A percentile compares a stretch with the other conserved stretches of the same genome.
Evolutionary conservation across 2,797 vertebrate species (phyloP).

Genomic region (Numenius phaeopus): DNA sequence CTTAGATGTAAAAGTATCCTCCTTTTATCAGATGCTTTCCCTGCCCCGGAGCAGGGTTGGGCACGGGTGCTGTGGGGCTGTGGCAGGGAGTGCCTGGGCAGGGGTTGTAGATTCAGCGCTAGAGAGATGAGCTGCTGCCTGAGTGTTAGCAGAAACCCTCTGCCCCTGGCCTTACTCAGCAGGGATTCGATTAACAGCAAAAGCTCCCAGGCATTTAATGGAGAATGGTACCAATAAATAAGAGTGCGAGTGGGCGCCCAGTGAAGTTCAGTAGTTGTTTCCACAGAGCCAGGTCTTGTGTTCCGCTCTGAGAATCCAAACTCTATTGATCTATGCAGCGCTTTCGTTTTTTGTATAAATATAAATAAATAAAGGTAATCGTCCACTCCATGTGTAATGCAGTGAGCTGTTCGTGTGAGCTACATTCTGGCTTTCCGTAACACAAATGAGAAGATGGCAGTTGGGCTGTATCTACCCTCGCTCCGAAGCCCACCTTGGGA

Average conservation of each 20-base stretch:
- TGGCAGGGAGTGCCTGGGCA: neutral
- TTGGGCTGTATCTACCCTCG: neutral
- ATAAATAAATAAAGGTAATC: neutral
- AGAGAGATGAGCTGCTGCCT: neutral
- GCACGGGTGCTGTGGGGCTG: neutral
- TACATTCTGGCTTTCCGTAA: neutral
- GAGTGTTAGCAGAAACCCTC: neutral
- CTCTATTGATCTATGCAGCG: neutral
- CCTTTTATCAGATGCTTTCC: neutral
- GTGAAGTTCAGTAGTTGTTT: neutral
- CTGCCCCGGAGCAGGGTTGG: neutral
- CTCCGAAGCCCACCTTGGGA: neutral
- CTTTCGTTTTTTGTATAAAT: neutral
- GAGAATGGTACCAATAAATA: neutral
- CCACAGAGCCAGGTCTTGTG: neutral
- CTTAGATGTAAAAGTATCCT: rapidly evolving
- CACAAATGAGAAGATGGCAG: neutral
- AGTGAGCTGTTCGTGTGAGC: neutral
- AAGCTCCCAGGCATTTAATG: neutral
- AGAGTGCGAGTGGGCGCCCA: neutral
- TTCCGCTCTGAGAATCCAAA: neutral
- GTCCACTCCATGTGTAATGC: neutral
- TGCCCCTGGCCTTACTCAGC: neutral
- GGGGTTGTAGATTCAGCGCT: neutral
- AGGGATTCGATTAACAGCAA: neutral